Conservation (phyloP, 2,888 invertebrate species). For the Drosophila suboccidentalis region DNA sequence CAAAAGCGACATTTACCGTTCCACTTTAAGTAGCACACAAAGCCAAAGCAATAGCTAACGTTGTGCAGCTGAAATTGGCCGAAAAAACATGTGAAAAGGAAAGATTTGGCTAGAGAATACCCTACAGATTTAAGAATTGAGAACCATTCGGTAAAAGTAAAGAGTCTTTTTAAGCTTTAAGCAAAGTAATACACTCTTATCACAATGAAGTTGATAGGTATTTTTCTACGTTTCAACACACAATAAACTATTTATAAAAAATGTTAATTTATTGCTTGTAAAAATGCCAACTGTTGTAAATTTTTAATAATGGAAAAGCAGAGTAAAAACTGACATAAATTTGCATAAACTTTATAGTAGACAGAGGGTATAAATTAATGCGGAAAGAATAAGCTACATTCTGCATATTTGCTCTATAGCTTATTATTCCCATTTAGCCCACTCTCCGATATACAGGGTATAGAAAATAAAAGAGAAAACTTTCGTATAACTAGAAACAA, state of each 20-base stretch:
- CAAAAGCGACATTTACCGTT: conserved; percentile 48
- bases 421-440: not conserved
- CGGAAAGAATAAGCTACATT: no score
- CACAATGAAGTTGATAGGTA: not conserved
- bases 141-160: no score
- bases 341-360: not conserved
- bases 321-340: not conserved
- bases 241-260: not conserved
- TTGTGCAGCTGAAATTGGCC: conserved; percentile 52
- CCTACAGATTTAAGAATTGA: not conserved
- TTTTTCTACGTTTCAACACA: not conserved
- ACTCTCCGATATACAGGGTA: not conserved
- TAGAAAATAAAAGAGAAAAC: conserved; percentile 20
- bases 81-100: conserved; percentile 22
- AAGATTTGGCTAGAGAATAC: not conserved
- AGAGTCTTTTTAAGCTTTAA: no score
- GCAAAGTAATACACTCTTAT: no score
- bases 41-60: conserved; percentile 23
- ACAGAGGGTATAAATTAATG: no score
- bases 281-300: not conserved
- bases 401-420: not conserved
- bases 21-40: conserved; percentile 23
- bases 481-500: conserved; percentile 53
- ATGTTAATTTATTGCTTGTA: not conserved
- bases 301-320: not conserved